A percentile compares a stretch with the other conserved stretches of the same genome.
Conservation (phyloP, 92 coral and sea anemone genomes). For the Porites evermanni region DNA sequence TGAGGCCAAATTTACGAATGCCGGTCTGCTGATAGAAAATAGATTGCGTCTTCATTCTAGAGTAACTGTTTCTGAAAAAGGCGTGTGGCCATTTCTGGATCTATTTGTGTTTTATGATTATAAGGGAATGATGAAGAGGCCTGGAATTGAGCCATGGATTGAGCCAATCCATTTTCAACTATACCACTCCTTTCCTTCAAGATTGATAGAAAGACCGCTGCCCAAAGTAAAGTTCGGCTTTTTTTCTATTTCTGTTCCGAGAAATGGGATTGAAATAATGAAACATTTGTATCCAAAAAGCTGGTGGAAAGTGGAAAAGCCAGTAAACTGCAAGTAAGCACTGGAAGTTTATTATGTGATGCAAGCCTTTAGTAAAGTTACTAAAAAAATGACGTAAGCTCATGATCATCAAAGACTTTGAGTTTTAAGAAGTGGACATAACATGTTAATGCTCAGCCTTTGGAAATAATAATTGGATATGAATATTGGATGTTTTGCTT, state of each 20-base stretch:
- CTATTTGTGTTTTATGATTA: conserved; percentile 72
- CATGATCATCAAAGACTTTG: too few relatives aligned
- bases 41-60: neutral
- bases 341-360: too few relatives aligned
- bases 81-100: conserved; percentile 38
- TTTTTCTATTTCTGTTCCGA: conserved; percentile 72
- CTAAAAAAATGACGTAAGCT: too few relatives aligned
- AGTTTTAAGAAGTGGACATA: too few relatives aligned
- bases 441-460: too few relatives aligned
- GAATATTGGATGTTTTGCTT: too few relatives aligned
- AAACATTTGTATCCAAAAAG: conserved; percentile 74
- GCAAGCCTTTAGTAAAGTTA: too few relatives aligned
- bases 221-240: conserved; percentile 77
- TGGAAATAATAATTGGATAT: too few relatives aligned
- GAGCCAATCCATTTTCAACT: conserved; percentile 58
- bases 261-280: conserved; percentile 76
- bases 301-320: conserved; percentile 82
- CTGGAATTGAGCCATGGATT: conserved; percentile 79
- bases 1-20: neutral
- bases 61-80: neutral
- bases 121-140: conserved; percentile 76
- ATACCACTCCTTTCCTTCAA: conserved; percentile 74
- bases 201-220: conserved; percentile 73
- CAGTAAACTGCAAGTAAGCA: neutral
- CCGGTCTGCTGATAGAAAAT: conserved; percentile 5